Evolutionary conservation across 37 sponge, comb jelly and placozoan species (phyloP), one percentile per base, ranked within the genome.

Genomic region (Halisarca cf. caerulea): DNA sequence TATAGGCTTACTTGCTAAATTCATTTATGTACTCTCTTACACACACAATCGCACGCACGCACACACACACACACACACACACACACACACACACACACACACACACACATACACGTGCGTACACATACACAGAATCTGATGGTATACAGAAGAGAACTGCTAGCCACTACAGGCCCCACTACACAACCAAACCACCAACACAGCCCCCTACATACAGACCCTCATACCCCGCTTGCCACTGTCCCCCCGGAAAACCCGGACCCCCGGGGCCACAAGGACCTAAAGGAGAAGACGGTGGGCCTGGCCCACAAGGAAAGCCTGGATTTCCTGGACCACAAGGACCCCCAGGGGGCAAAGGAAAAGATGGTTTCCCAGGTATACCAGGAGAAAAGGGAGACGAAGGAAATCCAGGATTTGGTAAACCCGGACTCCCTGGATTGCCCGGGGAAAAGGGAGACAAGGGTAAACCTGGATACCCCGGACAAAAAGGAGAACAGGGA

Each of bases 371-470:
- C n/a, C 51, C 44, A 24, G 83, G 72, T 0, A 9, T 21, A 8
- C 38, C 57, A 25, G 81, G 81, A 81, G 39, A 11, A 4, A 15
- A 11, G 53, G 79, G 57, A 43, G 53, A 43, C 27, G 39, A 35
- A 36, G 85, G 85, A 53, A 38, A 74, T 1, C 58, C 39, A 36
- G 86, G 86, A 21, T 44, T 43, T 33, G 90, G 90, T 24, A 38
- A 11, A 15, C 40, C 78, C 47, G 90, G 90, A 0, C 37, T 18
- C 2, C 55, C 59, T 1, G 82, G 82, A 41, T 17, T 18, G 24
- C 64, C 82, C n/a, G 82, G 82, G 25, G 32, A 58, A 4, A 30
- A 59, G 28, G 82, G 79, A 78, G 53, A 39, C 20, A 11, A 24
- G 3, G 79, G 79, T 42, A 14, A 4, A 23, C 21, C 33, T 14